These are phyloP conservation scores for Amazona vittata DNA, from an alignment of 2,113 vertebrate genomes.

Conservation along the genomic window DNA sequence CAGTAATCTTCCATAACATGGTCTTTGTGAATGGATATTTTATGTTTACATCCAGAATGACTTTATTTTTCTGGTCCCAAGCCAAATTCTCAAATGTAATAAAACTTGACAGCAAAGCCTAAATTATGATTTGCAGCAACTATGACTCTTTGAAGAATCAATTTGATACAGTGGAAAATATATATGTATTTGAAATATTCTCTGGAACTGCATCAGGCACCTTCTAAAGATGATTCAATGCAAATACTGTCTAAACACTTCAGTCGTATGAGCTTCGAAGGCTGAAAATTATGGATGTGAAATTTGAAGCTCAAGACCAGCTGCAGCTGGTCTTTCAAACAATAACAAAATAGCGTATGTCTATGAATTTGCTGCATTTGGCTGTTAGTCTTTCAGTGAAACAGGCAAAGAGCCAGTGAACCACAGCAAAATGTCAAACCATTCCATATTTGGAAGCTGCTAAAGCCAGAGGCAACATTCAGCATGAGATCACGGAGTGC, in stretches of 20 bases:
- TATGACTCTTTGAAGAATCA: neutral
- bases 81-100: neutral
- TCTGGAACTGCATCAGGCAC: neutral
- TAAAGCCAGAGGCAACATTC: conserved; percentile 44
- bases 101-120: neutral
- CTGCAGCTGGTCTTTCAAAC: conserved; percentile 38
- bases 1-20: neutral
- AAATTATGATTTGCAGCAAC: neutral
- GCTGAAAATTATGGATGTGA: neutral
- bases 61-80: neutral
- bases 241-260: neutral
- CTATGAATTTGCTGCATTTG: conserved; percentile 20
- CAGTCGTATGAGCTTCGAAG: neutral
- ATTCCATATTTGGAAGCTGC: conserved; percentile 48
- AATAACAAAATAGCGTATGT: neutral
- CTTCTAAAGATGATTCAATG: neutral
- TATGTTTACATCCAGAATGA: neutral
- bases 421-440: conserved; percentile 64
- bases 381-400: conserved; percentile 28
- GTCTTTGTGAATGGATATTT: neutral
- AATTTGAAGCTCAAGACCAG: neutral
- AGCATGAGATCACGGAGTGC: neutral
- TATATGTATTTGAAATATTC: neutral
- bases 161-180: neutral
- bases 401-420: conserved; percentile 11